Percentiles rank a stretch among this genome's conserved stretches.
Evolutionary conservation across 2,888 invertebrate genomes (phyloP).

Genomic region (Mesoligia furuncula): DNA sequence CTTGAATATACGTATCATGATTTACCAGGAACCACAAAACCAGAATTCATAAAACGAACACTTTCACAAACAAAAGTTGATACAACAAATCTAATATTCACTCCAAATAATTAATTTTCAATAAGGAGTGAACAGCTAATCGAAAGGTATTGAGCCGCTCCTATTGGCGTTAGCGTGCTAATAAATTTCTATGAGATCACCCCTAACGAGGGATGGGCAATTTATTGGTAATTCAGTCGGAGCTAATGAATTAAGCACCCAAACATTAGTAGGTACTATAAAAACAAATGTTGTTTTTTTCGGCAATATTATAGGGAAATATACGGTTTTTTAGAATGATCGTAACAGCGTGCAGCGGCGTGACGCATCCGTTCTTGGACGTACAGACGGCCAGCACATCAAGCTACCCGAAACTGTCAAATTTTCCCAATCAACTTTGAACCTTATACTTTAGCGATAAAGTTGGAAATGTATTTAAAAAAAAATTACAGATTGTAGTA

Average conservation of each 20-base stretch:
- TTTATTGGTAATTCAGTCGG: constrained; percentile 80
- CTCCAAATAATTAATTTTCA: constrained; percentile 26
- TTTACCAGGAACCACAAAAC: too few relatives aligned
- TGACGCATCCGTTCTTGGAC: background rate
- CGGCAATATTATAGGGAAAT: constrained; percentile 53
- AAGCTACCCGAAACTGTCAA: too few relatives aligned
- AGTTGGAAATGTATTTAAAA: too few relatives aligned
- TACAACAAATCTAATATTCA: background rate
- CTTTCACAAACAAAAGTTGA: background rate
- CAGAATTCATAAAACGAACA: background rate
- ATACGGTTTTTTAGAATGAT: constrained; percentile 37
- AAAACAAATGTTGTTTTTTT: constrained; percentile 70
- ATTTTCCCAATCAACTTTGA: too few relatives aligned
- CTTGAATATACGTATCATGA: background rate
- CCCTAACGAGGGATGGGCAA: constrained; percentile 76
- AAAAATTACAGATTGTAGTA: too few relatives aligned
- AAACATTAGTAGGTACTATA: constrained; percentile 75
- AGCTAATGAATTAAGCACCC: constrained; percentile 83
- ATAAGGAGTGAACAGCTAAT: constrained; percentile 24
- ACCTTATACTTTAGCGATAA: too few relatives aligned
- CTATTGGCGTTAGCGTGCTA: constrained; percentile 69
- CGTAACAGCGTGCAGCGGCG: background rate
- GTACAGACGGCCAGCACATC: too few relatives aligned
- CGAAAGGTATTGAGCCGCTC: constrained; percentile 53
- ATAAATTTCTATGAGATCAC: constrained; percentile 78